Conservation (phyloP, 2,888 invertebrate genomes). For the Tenodera sinensis region DNA sequence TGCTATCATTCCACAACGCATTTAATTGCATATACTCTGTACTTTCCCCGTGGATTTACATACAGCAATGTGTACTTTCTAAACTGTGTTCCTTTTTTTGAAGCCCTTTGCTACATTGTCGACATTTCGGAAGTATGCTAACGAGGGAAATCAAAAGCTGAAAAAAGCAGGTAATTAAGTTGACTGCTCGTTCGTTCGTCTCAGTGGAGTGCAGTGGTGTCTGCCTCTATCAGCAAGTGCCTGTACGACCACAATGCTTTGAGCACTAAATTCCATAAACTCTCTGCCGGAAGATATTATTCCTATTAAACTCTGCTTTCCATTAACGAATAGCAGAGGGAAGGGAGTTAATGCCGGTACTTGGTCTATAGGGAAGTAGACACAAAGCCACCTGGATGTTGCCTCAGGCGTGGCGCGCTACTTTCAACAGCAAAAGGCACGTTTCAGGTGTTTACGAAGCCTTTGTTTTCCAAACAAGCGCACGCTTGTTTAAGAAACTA, state of each 20-base stretch:
- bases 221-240: background rate
- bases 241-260: background rate
- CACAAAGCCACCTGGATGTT: background rate
- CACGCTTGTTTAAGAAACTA: too few relatives aligned
- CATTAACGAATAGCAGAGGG: background rate
- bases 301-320: background rate
- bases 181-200: background rate
- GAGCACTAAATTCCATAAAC: background rate
- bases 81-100: too few relatives aligned
- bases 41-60: too few relatives aligned
- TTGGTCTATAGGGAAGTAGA: background rate
- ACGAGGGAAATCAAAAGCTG: background rate
- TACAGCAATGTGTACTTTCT: too few relatives aligned
- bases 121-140: background rate
- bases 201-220: background rate
- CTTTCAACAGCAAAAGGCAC: background rate
- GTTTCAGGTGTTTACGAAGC: too few relatives aligned
- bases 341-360: background rate
- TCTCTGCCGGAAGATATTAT: background rate
- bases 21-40: too few relatives aligned
- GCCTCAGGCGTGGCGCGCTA: background rate
- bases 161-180: background rate
- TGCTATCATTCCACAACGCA: too few relatives aligned
- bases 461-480: too few relatives aligned
- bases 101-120: background rate